Conservation (phyloP, 35 echinoderm and acorn worm genomes). For the Acanthaster planci region DNA sequence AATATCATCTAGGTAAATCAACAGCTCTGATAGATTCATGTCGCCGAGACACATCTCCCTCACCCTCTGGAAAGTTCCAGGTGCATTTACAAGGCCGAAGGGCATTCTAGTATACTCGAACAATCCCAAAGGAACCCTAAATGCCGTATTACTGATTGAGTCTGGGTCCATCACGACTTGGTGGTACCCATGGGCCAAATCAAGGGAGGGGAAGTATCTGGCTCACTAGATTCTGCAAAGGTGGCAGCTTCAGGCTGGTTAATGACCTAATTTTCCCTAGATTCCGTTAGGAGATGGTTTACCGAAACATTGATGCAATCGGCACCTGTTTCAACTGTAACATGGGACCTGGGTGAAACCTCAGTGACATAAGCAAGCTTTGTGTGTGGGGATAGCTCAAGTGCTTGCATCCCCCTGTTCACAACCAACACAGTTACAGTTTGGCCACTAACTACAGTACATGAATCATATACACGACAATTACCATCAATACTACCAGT, state of each 20-base stretch:
- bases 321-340: not conserved
- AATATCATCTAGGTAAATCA: constrained; percentile 35
- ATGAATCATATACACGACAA: not conserved
- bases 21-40: not conserved
- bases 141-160: constrained; percentile 68
- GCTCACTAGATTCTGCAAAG: not conserved
- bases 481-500: not conserved
- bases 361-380: not conserved
- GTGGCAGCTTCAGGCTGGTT: not conserved
- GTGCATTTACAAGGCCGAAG: constrained; percentile 67
- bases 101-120: constrained; percentile 57
- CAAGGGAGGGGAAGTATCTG: too few relatives aligned
- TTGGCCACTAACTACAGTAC: not conserved
- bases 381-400: not conserved
- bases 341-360: not conserved
- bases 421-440: not conserved
- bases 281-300: not conserved
- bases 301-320: not conserved
- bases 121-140: constrained; percentile 41
- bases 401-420: not conserved
- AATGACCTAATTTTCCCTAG: not conserved
- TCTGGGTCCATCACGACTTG: constrained; percentile 51
- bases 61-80: constrained; percentile 62
- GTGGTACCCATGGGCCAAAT: constrained; percentile 67
- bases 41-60: constrained; percentile 42